These are phyloP conservation scores for Andrena minutula DNA, from an alignment of 2,888 invertebrate species.

Conservation along the genomic window DNA sequence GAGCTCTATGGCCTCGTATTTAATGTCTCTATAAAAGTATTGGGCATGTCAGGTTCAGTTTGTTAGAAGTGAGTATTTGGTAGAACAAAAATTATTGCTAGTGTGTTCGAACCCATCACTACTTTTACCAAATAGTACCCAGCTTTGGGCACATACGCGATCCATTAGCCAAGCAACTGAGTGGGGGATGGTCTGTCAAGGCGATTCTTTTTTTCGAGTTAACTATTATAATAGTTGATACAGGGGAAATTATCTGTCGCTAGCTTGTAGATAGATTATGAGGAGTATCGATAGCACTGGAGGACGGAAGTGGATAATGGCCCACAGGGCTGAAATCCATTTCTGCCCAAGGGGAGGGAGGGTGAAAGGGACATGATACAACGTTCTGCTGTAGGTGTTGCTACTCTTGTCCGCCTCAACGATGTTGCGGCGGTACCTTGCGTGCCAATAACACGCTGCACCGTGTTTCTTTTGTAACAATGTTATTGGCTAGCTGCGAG, in stretches of 20 bases:
- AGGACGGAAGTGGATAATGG: constrained; percentile 51
- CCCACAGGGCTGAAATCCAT: constrained; percentile 12
- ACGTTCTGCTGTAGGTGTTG: constrained; percentile 1
- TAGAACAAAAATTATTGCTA: too few species aligned
- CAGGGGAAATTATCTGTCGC: constrained; percentile 13
- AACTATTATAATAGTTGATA: constrained; percentile 1
- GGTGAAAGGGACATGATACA: constrained; percentile 11
- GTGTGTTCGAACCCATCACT: too few species aligned
- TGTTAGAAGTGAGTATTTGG: too few species aligned
- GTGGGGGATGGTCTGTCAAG: background rate
- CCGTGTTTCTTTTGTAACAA: background rate
- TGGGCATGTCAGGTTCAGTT: too few species aligned
- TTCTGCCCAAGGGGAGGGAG: constrained; percentile 25
- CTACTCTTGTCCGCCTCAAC: background rate
- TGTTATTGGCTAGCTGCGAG: background rate
- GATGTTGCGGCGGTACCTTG: constrained; percentile 11
- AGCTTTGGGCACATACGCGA: background rate
- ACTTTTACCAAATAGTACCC: background rate
- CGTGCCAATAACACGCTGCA: constrained; percentile 1
- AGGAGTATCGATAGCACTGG: background rate
- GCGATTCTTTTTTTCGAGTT: background rate
- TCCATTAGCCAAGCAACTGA: background rate
- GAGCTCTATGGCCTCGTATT: too few species aligned
- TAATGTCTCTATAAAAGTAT: too few species aligned
- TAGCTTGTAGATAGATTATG: background rate